Evolutionary conservation across 2,113 vertebrate genomes (phyloP).

Genomic region (Gadus chalcogrammus): DNA sequence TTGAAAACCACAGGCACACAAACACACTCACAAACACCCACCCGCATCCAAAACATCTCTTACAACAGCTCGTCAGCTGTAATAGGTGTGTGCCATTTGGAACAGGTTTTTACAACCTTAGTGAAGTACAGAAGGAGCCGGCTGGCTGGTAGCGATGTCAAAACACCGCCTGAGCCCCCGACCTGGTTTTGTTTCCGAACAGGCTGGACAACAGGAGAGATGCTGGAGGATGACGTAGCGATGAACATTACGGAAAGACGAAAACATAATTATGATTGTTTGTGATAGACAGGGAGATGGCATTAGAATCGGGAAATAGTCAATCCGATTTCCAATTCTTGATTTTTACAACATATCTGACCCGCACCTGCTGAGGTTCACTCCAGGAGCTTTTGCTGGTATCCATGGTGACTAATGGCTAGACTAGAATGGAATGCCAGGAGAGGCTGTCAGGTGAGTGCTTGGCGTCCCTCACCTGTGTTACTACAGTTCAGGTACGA

Average conservation of each 20-base stretch:
- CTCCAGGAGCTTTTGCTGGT: background rate
- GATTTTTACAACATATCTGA: too few relatives aligned
- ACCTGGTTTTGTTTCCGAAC: background rate
- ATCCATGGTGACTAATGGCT: conserved; percentile 3
- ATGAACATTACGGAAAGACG: too few relatives aligned
- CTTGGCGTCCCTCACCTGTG: background rate
- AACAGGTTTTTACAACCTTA: background rate
- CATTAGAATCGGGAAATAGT: too few relatives aligned
- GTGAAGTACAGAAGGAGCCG: background rate
- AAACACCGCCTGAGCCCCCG: background rate
- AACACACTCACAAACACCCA: background rate
- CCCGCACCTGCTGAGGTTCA: too few relatives aligned
- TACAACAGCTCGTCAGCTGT: conserved; percentile 3
- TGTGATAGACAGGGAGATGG: too few relatives aligned
- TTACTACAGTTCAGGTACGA: too few relatives aligned
- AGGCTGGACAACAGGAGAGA: too few relatives aligned
- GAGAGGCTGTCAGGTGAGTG: background rate
- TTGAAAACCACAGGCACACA: background rate
- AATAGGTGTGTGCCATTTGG: background rate
- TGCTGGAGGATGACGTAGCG: too few relatives aligned
- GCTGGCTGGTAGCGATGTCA: background rate
- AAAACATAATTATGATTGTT: too few relatives aligned
- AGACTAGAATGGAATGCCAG: conserved; percentile 15
- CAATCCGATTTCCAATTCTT: too few relatives aligned
- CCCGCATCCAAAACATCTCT: background rate